A percentile compares a stretch with the other conserved stretches of the same genome.
Evolutionary conservation across 2,113 vertebrate species (phyloP).

Genomic region (Crocuta crocuta): DNA sequence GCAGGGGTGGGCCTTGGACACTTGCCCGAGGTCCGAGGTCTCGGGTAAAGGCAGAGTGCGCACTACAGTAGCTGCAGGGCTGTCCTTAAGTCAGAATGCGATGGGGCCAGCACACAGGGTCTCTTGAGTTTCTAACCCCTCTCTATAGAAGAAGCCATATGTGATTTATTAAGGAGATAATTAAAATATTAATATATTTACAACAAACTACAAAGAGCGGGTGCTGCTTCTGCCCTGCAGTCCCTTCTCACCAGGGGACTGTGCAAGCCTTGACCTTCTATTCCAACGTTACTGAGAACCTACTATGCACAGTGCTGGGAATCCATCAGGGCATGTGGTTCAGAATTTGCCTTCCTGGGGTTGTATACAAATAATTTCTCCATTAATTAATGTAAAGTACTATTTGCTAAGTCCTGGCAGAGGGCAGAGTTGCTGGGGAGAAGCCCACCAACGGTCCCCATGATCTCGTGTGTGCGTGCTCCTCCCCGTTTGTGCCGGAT

Average conservation of each 20-base stretch:
- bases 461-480: background rate
- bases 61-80: background rate
- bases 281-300: background rate
- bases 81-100: background rate
- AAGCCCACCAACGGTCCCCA: background rate
- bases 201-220: slow-evolving; percentile 16
- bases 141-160: background rate
- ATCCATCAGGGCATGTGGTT: background rate
- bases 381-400: background rate
- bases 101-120: background rate
- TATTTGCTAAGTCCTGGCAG: background rate
- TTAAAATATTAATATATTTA: slow-evolving; percentile 56
- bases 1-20: background rate
- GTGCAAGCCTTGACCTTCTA: background rate
- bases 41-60: background rate
- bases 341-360: background rate
- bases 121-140: background rate
- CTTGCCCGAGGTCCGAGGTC: too few relatives aligned
- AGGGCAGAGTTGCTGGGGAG: background rate
- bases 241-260: background rate
- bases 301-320: background rate
- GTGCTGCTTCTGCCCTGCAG: fast-evolving
- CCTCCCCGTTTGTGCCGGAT: background rate
- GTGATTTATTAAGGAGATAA: slow-evolving; percentile 53
- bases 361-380: slow-evolving; percentile 13